Evolutionary conservation across 2,113 vertebrate genomes (phyloP).

Genomic region (Emydocephalus ijimae): DNA sequence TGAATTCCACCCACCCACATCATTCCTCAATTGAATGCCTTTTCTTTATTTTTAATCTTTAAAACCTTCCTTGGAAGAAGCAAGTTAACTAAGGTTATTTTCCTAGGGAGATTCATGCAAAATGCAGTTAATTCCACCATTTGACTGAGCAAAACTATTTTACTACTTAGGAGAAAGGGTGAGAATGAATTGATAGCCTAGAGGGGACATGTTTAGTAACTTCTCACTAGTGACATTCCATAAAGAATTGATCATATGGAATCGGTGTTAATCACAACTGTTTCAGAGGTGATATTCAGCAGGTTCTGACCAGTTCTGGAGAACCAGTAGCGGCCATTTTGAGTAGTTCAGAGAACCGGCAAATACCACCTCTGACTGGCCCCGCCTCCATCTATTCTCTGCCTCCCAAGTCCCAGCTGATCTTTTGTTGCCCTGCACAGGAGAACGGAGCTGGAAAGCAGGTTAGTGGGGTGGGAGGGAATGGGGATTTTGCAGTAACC

Average conservation of each 20-base stretch:
- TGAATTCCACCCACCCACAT: background rate
- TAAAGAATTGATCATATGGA: background rate
- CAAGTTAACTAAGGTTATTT: background rate
- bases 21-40: background rate
- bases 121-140: background rate
- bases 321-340: too few species aligned
- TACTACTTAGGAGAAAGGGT: background rate
- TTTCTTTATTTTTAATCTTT: background rate
- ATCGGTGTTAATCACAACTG: background rate
- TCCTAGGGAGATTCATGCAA: background rate
- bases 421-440: too few species aligned
- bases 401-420: too few species aligned
- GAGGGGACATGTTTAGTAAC: background rate
- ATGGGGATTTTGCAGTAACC: too few species aligned
- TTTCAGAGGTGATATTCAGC: background rate
- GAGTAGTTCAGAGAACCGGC: too few species aligned
- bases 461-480: too few species aligned
- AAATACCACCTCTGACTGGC: too few species aligned
- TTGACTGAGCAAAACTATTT: background rate
- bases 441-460: too few species aligned
- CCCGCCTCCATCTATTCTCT: too few species aligned
- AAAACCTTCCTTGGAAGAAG: background rate
- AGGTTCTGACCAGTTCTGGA: too few species aligned
- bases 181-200: background rate
- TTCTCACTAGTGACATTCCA: background rate